Percentiles rank a stretch among this genome's conserved stretches.
phyloP scores from a whole-genome alignment of 2,113 vertebrate genomes.

The Pseudorasbora parva region DNA sequence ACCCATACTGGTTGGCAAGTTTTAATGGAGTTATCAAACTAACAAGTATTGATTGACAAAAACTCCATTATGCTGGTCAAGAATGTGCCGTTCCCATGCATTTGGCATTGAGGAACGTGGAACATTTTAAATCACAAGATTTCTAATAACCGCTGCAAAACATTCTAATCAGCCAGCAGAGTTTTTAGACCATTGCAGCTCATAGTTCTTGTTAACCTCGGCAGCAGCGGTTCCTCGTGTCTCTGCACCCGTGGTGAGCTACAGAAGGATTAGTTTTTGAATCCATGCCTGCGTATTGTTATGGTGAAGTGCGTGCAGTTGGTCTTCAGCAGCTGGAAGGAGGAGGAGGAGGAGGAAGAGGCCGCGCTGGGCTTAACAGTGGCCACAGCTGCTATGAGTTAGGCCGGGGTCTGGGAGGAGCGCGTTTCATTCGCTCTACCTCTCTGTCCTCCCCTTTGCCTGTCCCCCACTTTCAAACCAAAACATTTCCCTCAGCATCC shows the following conservation, averaged over 20 bases:
- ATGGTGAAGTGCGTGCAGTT: slow-evolving; percentile 29
- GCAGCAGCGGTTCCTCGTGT: not conserved
- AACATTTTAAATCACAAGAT: not conserved
- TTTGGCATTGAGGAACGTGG: not conserved
- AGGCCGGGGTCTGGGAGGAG: slow-evolving; percentile 59
- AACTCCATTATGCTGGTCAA: not conserved
- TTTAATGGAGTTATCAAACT: not conserved
- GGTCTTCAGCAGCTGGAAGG: slow-evolving; percentile 48
- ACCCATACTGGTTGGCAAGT: not conserved
- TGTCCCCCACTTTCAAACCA: slow-evolving; percentile 67
- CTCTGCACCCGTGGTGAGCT: not conserved
- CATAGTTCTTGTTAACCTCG: not conserved
- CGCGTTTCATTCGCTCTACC: slow-evolving; percentile 44
- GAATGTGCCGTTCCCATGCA: not conserved
- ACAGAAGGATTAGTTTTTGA: slow-evolving; percentile 5
- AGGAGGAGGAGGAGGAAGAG: slow-evolving; percentile 40
- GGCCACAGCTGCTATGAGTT: slow-evolving; percentile 73
- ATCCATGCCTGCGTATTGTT: slow-evolving; percentile 32
- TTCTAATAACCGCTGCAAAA: not conserved
- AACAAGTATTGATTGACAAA: not conserved
- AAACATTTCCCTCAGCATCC: slow-evolving; percentile 67
- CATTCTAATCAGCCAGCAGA: slow-evolving; percentile 6
- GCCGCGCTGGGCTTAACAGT: slow-evolving; percentile 41
- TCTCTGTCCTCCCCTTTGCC: slow-evolving; percentile 51
- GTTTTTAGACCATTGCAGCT: not conserved